Evolutionary conservation across 2,113 vertebrate species (phyloP).

Genomic region (Manacus vitellinus): DNA sequence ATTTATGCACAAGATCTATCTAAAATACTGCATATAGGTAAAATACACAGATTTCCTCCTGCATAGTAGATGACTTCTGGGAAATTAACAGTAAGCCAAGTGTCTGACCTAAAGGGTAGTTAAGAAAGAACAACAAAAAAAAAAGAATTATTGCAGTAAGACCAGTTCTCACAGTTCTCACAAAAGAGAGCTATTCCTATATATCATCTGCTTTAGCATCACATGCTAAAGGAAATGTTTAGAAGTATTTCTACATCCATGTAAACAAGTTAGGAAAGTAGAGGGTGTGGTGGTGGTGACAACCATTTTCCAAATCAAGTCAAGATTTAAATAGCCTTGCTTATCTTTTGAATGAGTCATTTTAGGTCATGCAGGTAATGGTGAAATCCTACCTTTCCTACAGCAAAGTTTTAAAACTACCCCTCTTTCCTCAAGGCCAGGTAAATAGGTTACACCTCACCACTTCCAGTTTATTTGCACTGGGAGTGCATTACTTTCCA

Average conservation of each 20-base stretch:
- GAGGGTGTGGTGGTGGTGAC: constrained; percentile 18
- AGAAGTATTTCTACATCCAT: constrained; percentile 26
- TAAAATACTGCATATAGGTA: background rate
- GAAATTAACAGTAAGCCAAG: background rate
- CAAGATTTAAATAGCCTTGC: constrained; percentile 40
- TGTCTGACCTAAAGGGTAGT: background rate
- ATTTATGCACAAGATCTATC: background rate
- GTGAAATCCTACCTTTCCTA: constrained; percentile 13
- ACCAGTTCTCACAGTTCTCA: background rate
- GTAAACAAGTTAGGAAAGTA: constrained; percentile 24
- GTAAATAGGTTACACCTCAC: background rate
- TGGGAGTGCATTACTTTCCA: constrained; percentile 4
- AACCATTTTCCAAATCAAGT: constrained; percentile 26
- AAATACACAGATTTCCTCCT: background rate
- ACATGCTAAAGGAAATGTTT: background rate
- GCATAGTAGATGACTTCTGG: background rate
- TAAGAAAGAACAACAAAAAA: background rate
- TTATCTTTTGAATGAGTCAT: constrained; percentile 48
- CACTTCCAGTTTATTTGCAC: constrained; percentile 43
- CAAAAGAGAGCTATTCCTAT: background rate
- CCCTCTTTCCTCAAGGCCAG: background rate
- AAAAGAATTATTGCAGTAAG: background rate
- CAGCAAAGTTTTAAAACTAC: background rate
- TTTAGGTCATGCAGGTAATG: constrained; percentile 1
- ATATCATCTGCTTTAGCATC: background rate